Evolutionary conservation across 2,888 invertebrate species (phyloP).

Genomic region (Philereme vetulata): DNA sequence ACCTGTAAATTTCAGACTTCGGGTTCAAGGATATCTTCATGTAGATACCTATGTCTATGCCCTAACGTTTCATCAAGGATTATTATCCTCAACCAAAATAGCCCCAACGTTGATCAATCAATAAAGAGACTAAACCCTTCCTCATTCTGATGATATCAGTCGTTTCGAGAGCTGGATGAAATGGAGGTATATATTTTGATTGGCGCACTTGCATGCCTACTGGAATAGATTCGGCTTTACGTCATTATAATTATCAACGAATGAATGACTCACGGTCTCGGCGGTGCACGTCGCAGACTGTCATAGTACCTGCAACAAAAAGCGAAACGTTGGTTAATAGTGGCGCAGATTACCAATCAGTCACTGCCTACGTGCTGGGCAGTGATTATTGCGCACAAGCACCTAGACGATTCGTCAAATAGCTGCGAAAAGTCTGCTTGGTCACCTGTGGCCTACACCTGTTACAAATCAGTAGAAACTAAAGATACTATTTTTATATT

Average conservation of each 20-base stretch:
- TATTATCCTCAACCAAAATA: too few species aligned
- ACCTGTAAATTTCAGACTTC: not conserved
- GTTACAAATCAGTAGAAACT: conserved; percentile 1
- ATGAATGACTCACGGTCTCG: conserved; percentile 72
- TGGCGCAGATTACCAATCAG: conserved; percentile 27
- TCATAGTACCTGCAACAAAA: conserved; percentile 77
- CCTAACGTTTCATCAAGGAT: too few species aligned
- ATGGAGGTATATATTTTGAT: conserved; percentile 3
- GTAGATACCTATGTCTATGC: too few species aligned
- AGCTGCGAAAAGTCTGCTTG: conserved; percentile 16
- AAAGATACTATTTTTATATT: too few species aligned
- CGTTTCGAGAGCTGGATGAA: not conserved
- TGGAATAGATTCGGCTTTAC: conserved; percentile 20
- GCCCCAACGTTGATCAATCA: too few species aligned
- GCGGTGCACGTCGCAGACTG: conserved; percentile 65
- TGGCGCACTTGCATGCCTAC: conserved; percentile 13
- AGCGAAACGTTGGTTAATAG: conserved; percentile 53
- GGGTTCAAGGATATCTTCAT: too few species aligned
- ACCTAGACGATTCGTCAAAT: conserved; percentile 1
- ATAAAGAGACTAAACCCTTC: not conserved
- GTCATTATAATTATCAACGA: conserved; percentile 46
- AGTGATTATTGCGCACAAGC: conserved; percentile 21
- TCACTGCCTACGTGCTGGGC: conserved; percentile 20
- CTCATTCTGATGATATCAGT: not conserved
- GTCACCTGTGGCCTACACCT: conserved; percentile 3